A percentile compares a stretch with the other conserved stretches of the same genome.
phyloP scores from a whole-genome alignment of 1,140 invertebrate species.

The Nebria ingens region DNA sequence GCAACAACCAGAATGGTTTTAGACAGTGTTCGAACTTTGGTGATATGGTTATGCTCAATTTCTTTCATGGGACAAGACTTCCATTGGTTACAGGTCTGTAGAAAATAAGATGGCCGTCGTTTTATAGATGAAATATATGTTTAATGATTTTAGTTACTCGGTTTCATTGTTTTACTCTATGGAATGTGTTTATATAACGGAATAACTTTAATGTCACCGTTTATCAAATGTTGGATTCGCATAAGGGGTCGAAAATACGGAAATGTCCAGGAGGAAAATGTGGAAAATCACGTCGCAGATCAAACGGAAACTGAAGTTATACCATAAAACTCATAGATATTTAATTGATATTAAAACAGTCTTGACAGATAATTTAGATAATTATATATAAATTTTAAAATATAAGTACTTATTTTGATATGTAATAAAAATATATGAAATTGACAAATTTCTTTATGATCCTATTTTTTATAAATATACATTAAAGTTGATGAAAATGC shows the following conservation, averaged over 20 bases:
- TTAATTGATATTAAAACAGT: not conserved
- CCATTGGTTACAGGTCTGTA: conserved; percentile 59
- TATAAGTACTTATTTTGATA: conserved; percentile 9
- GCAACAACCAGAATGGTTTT: conserved; percentile 89
- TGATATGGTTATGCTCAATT: conserved; percentile 80
- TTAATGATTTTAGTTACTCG: conserved; percentile 46
- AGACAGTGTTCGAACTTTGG: conserved; percentile 78
- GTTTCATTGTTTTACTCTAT: conserved; percentile 57
- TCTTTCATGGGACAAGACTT: conserved; percentile 66
- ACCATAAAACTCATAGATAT: not conserved
- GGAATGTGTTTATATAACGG: conserved; percentile 75
- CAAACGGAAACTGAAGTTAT: not conserved
- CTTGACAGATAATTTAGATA: not conserved
- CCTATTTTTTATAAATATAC: no score
- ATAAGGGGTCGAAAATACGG: not conserved
- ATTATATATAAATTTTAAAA: not conserved
- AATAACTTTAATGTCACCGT: conserved; percentile 25
- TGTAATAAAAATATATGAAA: not conserved
- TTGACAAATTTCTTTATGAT: not conserved
- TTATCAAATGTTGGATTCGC: not conserved
- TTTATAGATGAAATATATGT: conserved; percentile 9
- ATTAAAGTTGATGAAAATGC: no score
- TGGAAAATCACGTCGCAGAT: not conserved
- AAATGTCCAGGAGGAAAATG: conserved; percentile 11
- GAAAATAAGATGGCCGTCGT: not conserved